Percentiles rank a stretch among this genome's conserved stretches.
phyloP scores from a whole-genome alignment of 2,888 invertebrate species.

The Hofmannophila pseudospretella region DNA sequence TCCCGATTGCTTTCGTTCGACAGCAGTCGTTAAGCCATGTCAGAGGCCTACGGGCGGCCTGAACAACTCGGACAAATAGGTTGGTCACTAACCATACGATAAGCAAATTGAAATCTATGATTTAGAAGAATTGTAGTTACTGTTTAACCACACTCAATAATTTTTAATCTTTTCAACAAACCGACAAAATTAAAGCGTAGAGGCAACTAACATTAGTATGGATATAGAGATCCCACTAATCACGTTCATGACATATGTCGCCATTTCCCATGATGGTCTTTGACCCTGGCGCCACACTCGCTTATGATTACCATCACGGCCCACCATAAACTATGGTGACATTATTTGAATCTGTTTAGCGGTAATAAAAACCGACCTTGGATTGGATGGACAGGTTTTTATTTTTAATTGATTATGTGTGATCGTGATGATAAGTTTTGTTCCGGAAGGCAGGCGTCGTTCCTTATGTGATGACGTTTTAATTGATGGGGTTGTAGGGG shows the following conservation, averaged over 20 bases:
- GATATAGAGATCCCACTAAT: background rate
- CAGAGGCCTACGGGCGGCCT: too few species aligned
- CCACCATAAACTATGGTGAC: slow-evolving; percentile 28
- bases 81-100: too few species aligned
- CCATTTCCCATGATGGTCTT: slow-evolving; percentile 40
- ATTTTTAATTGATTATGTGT: slow-evolving; percentile 7
- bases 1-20: too few species aligned
- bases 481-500: background rate
- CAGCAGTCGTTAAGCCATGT: too few species aligned
- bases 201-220: slow-evolving; percentile 1
- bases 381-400: slow-evolving; percentile 2
- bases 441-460: slow-evolving; percentile 4
- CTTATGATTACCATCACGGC: slow-evolving; percentile 34
- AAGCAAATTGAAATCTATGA: too few species aligned
- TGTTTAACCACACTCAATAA: too few species aligned
- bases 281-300: slow-evolving; percentile 38
- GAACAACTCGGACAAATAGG: too few species aligned
- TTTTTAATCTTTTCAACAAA: too few species aligned
- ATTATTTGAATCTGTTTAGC: slow-evolving; percentile 47
- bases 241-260: slow-evolving; percentile 1
- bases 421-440: background rate
- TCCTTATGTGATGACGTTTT: background rate
- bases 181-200: too few species aligned
- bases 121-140: too few species aligned
- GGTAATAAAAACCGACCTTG: slow-evolving; percentile 52